These are phyloP conservation scores for Nothoprocta pentlandii DNA, from an alignment of 2,113 vertebrate genomes.

Conservation along the genomic window DNA sequence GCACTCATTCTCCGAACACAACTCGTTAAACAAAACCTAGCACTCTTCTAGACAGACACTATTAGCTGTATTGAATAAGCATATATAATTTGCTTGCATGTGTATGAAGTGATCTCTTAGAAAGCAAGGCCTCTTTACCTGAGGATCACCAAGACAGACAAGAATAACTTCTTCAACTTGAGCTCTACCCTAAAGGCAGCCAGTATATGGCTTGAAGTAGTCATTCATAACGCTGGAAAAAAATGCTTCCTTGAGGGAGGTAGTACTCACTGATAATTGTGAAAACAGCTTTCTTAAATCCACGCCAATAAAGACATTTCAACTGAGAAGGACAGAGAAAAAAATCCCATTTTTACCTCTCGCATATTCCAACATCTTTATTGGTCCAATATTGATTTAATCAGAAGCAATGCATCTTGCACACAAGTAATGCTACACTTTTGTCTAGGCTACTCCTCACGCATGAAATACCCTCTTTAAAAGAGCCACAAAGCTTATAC, in stretches of 20 bases:
- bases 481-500: neutral
- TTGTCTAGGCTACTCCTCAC: neutral
- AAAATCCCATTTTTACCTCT: neutral
- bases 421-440: neutral
- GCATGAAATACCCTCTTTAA: neutral
- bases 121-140: neutral
- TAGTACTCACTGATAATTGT: neutral
- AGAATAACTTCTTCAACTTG: neutral
- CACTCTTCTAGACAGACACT: neutral
- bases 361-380: neutral
- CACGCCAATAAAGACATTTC: neutral
- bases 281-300: neutral
- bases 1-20: neutral
- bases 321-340: neutral
- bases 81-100: neutral
- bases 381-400: neutral
- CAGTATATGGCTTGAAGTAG: neutral
- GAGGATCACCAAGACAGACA: neutral
- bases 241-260: neutral
- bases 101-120: neutral
- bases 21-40: rapidly evolving
- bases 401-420: neutral
- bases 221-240: neutral
- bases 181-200: neutral
- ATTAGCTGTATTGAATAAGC: neutral